Percentiles rank a stretch among this genome's conserved stretches.
Conservation (phyloP, 2,113 vertebrate species). For the Amia ocellicauda region DNA sequence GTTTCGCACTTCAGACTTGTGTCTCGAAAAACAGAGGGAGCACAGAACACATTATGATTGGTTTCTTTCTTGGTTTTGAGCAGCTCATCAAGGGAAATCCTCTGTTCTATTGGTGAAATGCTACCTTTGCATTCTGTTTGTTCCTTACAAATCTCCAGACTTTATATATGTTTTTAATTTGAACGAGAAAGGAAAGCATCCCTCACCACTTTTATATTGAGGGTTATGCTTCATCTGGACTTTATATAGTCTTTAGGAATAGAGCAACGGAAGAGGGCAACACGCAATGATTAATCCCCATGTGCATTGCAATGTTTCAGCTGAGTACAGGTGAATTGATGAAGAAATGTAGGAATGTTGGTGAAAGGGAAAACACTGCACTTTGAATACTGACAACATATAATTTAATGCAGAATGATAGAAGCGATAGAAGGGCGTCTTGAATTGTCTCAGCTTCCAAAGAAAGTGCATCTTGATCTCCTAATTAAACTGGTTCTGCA, state of each 20-base stretch:
- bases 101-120: not conserved
- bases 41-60: not conserved
- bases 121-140: not conserved
- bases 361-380: slow-evolving; percentile 7
- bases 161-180: not conserved
- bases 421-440: too few species aligned
- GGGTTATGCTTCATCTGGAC: not conserved
- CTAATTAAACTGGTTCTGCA: too few species aligned
- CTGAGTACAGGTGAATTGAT: not conserved
- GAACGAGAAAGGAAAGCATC: not conserved
- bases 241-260: not conserved
- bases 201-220: not conserved
- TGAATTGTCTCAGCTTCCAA: not conserved
- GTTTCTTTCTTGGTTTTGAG: not conserved
- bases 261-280: too few species aligned
- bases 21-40: not conserved
- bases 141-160: not conserved
- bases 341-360: not conserved
- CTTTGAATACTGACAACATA: slow-evolving; percentile 7
- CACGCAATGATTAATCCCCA: too few species aligned
- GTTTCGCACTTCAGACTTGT: not conserved
- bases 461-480: too few species aligned
- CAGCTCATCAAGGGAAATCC: not conserved
- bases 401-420: slow-evolving; percentile 1
- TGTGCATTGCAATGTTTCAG: not conserved